Conservation (phyloP, 2,797 vertebrate genomes). For the Sebastes iracundus region DNA sequence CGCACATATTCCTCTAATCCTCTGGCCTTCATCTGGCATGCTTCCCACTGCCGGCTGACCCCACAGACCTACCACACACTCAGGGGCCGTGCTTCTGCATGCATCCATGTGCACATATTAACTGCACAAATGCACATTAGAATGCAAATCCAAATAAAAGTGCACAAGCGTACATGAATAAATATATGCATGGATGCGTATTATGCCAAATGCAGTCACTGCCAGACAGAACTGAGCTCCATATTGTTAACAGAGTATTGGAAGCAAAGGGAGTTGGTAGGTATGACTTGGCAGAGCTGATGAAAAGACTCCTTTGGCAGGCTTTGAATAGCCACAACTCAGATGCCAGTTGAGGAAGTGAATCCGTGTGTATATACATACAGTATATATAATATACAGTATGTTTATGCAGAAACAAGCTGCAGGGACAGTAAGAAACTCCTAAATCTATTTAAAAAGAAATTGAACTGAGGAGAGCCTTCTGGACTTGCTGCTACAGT, state of each 20-base stretch:
- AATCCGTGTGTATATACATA: conserved; percentile 2
- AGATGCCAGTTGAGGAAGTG: conserved; percentile 18
- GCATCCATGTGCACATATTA: not conserved
- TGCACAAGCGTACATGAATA: not conserved
- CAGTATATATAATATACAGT: not conserved
- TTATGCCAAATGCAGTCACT: not conserved
- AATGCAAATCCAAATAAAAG: conserved; percentile 7
- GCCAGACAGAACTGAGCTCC: conserved; percentile 9
- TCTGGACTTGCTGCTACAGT: not conserved
- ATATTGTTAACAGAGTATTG: conserved; percentile 3
- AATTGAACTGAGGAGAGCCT: conserved; percentile 1
- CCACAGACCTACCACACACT: conserved; percentile 56
- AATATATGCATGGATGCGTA: not conserved
- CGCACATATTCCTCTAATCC: conserved; percentile 60
- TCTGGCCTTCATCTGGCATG: conserved; percentile 44
- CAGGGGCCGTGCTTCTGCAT: not conserved
- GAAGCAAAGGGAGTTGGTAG: not conserved
- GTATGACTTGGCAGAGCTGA: conserved; percentile 33
- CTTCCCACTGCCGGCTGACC: conserved; percentile 46
- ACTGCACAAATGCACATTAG: not conserved
- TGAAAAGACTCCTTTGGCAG: conserved; percentile 28
- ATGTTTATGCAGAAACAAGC: conserved; percentile 7
- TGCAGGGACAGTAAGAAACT: not conserved
- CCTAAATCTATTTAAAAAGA: not conserved
- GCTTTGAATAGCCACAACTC: not conserved